Percentiles rank a stretch among this genome's conserved stretches.
phyloP scores from a whole-genome alignment of 2,888 invertebrate genomes.

The Andrena marginata region DNA sequence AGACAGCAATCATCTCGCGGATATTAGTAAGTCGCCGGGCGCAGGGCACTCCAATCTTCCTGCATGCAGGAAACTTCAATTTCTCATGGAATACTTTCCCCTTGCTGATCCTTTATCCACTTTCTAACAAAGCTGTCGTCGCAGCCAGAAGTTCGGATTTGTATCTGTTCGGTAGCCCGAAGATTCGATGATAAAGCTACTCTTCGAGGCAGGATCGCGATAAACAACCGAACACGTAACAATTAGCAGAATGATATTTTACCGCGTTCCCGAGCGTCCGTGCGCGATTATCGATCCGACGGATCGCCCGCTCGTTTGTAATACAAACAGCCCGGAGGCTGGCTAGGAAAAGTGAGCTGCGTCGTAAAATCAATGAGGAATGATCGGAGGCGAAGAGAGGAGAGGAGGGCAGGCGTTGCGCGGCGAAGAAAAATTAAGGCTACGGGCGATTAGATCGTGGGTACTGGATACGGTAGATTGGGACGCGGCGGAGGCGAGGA shows the following conservation, averaged over 20 bases:
- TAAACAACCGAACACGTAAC: conserved; percentile 6
- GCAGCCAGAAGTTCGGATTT: background rate
- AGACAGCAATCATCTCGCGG: too few relatives aligned
- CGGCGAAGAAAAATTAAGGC: conserved; percentile 66
- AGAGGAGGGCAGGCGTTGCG: background rate
- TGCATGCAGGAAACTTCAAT: too few relatives aligned
- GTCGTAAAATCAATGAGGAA: conserved; percentile 36
- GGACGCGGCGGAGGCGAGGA: conserved; percentile 30
- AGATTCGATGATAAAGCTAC: background rate
- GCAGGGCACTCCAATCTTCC: too few relatives aligned
- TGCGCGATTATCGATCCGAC: conserved; percentile 24
- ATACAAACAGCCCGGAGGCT: conserved; percentile 4
- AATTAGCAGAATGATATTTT: conserved; percentile 32
- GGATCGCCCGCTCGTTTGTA: conserved; percentile 20
- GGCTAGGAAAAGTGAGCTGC: background rate
- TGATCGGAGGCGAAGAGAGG: conserved; percentile 18
- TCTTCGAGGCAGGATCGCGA: background rate
- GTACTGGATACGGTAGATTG: conserved; percentile 39
- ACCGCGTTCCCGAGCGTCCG: conserved; percentile 20
- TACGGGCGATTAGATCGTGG: conserved; percentile 55
- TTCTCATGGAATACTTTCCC: too few relatives aligned
- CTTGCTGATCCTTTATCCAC: background rate
- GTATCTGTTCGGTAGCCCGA: background rate
- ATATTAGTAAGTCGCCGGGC: too few relatives aligned
- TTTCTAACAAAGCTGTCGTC: background rate